Conservation (phyloP, 35 echinoderm and acorn worm species). For the Apostichopus japonicus region DNA sequence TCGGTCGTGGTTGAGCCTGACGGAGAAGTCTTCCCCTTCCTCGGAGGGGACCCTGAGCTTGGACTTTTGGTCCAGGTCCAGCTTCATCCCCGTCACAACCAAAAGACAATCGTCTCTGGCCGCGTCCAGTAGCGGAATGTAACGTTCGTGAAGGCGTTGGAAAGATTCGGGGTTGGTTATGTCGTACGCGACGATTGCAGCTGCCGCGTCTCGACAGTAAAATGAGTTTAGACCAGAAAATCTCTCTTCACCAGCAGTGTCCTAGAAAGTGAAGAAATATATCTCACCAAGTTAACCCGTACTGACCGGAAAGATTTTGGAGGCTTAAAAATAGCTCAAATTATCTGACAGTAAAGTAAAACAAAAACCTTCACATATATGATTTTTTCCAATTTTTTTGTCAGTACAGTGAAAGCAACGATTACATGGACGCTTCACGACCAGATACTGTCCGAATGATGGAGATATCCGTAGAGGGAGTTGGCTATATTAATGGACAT, state of each 20-base stretch:
- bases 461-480: no score
- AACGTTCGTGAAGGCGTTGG: slow-evolving; percentile 82
- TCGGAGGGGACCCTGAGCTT: slow-evolving; percentile 39
- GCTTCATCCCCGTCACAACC: slow-evolving; percentile 81
- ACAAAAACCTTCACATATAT: no score
- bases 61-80: slow-evolving; percentile 58
- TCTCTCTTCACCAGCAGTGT: slow-evolving; percentile 96
- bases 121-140: slow-evolving; percentile 82
- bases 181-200: slow-evolving; percentile 97
- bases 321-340: no score
- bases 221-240: slow-evolving; percentile 97
- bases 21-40: slow-evolving; percentile 79
- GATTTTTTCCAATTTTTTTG: no score
- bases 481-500: no score
- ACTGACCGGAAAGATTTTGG: no score
- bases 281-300: no score
- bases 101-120: slow-evolving; percentile 93
- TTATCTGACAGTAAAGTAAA: no score
- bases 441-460: no score
- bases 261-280: slow-evolving; percentile 46
- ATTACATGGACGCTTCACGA: no score
- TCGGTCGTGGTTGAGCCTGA: slow-evolving; percentile 65
- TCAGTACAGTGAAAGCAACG: no score
- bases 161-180: slow-evolving; percentile 76
- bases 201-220: slow-evolving; percentile 94